Evolutionary conservation across 2,888 invertebrate species (phyloP).

Genomic region (Caenorhabditis sp.): DNA sequence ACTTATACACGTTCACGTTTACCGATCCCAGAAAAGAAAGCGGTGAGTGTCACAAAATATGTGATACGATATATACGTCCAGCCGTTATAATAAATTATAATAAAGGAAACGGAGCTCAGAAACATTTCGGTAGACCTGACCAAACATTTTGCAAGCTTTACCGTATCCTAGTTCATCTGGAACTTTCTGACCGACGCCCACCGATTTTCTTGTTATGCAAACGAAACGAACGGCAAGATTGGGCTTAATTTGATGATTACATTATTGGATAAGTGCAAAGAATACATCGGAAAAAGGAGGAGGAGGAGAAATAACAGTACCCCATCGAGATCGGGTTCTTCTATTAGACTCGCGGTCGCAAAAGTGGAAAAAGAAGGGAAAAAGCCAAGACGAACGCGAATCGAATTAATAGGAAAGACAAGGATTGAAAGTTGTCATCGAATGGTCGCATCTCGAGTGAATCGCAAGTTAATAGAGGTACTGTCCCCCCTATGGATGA

Average conservation of each 20-base stretch:
- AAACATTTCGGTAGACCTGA: too few relatives aligned
- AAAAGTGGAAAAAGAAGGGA: slow-evolving; percentile 20
- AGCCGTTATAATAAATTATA: too few relatives aligned
- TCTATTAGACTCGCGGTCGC: slow-evolving; percentile 35
- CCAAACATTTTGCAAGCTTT: too few relatives aligned
- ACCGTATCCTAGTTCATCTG: too few relatives aligned
- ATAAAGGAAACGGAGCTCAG: not conserved
- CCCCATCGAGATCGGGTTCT: too few relatives aligned
- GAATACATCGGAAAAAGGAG: slow-evolving; percentile 11
- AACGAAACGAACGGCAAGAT: slow-evolving; percentile 29
- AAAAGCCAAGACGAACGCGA: slow-evolving; percentile 1
- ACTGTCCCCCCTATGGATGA: too few relatives aligned
- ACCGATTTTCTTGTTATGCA: slow-evolving; percentile 36
- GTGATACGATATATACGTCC: not conserved
- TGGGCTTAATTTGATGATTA: slow-evolving; percentile 48
- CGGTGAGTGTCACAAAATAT: slow-evolving; percentile 26
- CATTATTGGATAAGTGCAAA: slow-evolving; percentile 53
- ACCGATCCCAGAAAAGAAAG: slow-evolving; percentile 27
- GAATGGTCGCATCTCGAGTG: slow-evolving; percentile 34
- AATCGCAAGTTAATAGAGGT: slow-evolving; percentile 54
- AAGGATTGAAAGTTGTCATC: slow-evolving; percentile 47
- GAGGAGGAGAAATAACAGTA: slow-evolving; percentile 19
- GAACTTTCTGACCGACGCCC: slow-evolving; percentile 19
- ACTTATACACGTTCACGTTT: too few relatives aligned
- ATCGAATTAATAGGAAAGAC: slow-evolving; percentile 45